phyloP scores from a whole-genome alignment of 2,797 vertebrate genomes.

The Enteromius fasciolatus region DNA sequence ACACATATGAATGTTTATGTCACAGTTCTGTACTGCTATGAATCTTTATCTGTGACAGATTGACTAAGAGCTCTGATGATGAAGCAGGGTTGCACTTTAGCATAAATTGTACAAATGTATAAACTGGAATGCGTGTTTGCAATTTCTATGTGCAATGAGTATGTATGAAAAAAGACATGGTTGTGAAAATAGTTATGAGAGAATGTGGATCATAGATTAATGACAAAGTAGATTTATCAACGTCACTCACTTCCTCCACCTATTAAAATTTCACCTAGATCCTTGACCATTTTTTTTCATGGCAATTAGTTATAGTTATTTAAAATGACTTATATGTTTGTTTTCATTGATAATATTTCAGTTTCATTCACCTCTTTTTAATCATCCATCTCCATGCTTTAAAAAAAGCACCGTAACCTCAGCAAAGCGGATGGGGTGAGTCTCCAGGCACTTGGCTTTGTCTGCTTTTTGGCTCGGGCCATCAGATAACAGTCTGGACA shows the following conservation, averaged over 20 bases:
- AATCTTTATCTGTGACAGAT: neutral
- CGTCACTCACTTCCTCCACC: neutral
- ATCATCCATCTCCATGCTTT: constrained; percentile 55
- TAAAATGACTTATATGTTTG: constrained; percentile 11
- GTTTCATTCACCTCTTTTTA: constrained; percentile 49
- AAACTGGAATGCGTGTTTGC: neutral
- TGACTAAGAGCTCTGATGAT: neutral
- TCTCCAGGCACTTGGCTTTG: constrained; percentile 76
- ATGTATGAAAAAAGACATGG: neutral
- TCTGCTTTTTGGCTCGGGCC: constrained; percentile 77
- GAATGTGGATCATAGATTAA: neutral
- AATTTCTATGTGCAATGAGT: neutral
- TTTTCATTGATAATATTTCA: constrained; percentile 8
- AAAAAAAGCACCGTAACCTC: constrained; percentile 56
- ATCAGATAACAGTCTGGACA: constrained; percentile 85
- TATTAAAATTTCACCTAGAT: neutral
- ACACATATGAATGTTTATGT: neutral
- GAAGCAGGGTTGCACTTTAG: neutral
- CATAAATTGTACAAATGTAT: neutral
- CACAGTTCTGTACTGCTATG: neutral
- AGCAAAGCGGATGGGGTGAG: constrained; percentile 58
- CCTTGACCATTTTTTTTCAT: neutral
- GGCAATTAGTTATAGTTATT: neutral
- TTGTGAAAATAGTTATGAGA: neutral
- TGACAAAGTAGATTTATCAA: neutral